Evolutionary conservation across 2,113 vertebrate genomes (phyloP).

Genomic region (Collichthys lucidus): DNA sequence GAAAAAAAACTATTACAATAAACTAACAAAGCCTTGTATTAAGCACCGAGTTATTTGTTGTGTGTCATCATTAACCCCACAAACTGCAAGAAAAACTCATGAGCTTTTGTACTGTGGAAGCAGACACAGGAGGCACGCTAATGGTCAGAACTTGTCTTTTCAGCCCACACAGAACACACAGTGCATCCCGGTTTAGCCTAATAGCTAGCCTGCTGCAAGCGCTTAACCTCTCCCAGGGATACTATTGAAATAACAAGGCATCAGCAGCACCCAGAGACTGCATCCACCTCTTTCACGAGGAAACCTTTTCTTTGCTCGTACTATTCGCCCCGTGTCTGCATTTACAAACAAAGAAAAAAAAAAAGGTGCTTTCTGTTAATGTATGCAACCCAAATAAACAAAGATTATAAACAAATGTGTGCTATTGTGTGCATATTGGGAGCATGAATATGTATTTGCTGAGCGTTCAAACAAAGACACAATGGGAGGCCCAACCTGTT

Average conservation of each 20-base stretch:
- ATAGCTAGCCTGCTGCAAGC: constrained; percentile 67
- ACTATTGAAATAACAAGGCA: constrained; percentile 70
- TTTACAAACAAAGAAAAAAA: constrained; percentile 8
- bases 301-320: constrained; percentile 42
- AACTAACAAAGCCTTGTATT: constrained; percentile 50
- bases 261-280: constrained; percentile 41
- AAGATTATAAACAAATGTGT: constrained; percentile 67
- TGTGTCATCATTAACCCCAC: constrained; percentile 58
- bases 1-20: constrained; percentile 32
- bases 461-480: constrained; percentile 76
- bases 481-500: constrained; percentile 80
- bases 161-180: constrained; percentile 68
- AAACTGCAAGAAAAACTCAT: constrained; percentile 45
- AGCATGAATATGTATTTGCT: constrained; percentile 79
- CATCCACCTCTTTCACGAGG: constrained; percentile 31
- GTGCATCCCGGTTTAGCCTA: constrained; percentile 66
- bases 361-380: constrained; percentile 47
- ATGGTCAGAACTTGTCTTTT: constrained; percentile 68
- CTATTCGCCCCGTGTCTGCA: constrained; percentile 31
- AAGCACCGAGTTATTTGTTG: constrained; percentile 30
- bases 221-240: constrained; percentile 67
- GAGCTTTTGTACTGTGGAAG: constrained; percentile 36
- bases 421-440: constrained; percentile 63
- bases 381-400: constrained; percentile 74
- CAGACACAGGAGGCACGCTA: constrained; percentile 45